Conservation (phyloP, 2,888 invertebrate species). For the Dioctria linearis region DNA sequence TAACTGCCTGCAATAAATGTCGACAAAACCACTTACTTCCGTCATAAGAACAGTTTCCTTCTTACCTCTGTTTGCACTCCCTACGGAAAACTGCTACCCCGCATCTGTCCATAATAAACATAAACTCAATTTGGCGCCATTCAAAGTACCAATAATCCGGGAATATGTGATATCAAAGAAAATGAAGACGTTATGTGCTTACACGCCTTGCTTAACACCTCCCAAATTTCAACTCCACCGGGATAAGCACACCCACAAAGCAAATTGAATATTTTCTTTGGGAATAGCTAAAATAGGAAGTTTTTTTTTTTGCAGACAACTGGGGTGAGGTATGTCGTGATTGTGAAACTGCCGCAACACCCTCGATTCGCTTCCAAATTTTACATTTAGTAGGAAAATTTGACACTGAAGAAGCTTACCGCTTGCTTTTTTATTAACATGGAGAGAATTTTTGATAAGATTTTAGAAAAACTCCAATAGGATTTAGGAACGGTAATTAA, state of each 20-base stretch:
- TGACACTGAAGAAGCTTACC: too few relatives aligned
- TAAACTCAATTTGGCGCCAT: slow-evolving; percentile 51
- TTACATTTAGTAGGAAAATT: too few relatives aligned
- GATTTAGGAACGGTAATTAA: too few relatives aligned
- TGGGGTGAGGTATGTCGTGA: slow-evolving; percentile 11
- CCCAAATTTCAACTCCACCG: slow-evolving; percentile 27
- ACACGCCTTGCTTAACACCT: slow-evolving; percentile 51
- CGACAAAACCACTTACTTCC: slow-evolving; percentile 28
- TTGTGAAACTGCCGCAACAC: slow-evolving; percentile 8
- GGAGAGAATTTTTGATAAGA: too few relatives aligned
- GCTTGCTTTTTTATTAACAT: too few relatives aligned
- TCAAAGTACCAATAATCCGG: slow-evolving; percentile 52
- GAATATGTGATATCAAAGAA: slow-evolving; percentile 52
- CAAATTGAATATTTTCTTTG: slow-evolving; percentile 50
- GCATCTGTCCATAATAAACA: slow-evolving; percentile 14
- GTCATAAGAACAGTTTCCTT: background rate
- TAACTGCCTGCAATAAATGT: slow-evolving; percentile 38
- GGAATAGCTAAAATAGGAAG: slow-evolving; percentile 40
- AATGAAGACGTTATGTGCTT: slow-evolving; percentile 51
- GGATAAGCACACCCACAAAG: slow-evolving; percentile 46
- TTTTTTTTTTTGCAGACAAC: slow-evolving; percentile 18
- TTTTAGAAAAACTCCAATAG: too few relatives aligned
- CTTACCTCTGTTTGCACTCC: background rate
- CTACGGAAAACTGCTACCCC: background rate
- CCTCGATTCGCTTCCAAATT: too few relatives aligned